phyloP scores from a whole-genome alignment of 2,113 vertebrate species.

The Pygoscelis adeliae region DNA sequence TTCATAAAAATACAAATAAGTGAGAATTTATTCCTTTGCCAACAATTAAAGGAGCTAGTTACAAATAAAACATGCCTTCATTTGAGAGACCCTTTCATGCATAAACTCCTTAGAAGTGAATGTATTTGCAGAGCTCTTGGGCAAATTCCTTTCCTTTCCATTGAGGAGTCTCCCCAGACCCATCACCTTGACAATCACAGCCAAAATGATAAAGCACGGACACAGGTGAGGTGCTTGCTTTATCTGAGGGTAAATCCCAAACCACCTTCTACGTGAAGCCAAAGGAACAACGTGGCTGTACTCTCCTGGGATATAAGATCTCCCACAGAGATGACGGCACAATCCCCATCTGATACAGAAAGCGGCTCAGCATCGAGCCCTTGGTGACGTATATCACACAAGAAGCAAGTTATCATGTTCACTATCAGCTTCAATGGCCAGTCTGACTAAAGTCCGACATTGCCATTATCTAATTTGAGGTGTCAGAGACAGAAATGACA shows the following conservation, averaged over 20 bases:
- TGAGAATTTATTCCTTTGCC: neutral
- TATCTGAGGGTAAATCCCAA: neutral
- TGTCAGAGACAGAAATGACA: neutral
- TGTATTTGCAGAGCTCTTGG: accelerated
- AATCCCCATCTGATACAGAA: neutral
- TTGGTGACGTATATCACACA: neutral
- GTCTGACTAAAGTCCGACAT: neutral
- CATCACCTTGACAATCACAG: neutral
- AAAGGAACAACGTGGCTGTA: neutral
- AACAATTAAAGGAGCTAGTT: neutral
- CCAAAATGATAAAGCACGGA: neutral
- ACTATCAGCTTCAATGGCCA: neutral
- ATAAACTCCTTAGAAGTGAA: neutral
- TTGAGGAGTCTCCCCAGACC: neutral
- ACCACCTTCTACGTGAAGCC: accelerated
- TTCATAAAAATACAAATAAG: neutral
- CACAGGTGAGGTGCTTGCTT: neutral
- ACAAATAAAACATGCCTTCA: neutral
- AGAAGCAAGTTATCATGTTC: neutral
- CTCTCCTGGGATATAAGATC: neutral
- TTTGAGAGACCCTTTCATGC: neutral
- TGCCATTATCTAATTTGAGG: neutral
- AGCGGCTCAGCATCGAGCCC: accelerated
- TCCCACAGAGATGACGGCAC: neutral
- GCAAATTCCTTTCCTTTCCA: neutral